These are phyloP conservation scores for Myotis vivesi DNA, from an alignment of 2,797 vertebrate species.

Conservation along the genomic window DNA sequence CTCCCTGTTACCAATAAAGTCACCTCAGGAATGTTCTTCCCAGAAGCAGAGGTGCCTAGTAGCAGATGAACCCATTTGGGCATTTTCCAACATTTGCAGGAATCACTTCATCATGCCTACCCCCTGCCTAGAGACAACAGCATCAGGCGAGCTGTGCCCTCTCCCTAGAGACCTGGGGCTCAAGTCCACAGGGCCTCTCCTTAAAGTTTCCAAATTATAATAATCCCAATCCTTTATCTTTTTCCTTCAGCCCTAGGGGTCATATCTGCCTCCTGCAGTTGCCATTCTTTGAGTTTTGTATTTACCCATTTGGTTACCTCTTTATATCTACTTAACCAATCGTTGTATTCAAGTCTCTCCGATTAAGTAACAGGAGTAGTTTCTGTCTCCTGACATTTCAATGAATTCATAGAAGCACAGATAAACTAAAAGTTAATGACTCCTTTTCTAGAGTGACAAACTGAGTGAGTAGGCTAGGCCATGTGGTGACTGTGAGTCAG, in stretches of 20 bases:
- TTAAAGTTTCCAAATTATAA: background rate
- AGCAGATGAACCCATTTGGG: background rate
- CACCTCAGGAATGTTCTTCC: background rate
- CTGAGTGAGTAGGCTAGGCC: background rate
- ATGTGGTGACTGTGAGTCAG: background rate
- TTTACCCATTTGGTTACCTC: background rate
- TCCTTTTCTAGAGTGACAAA: background rate
- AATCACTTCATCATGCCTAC: background rate
- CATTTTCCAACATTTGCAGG: background rate
- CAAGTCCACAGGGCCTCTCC: rapidly evolving
- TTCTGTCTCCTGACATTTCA: background rate
- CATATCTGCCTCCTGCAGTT: background rate
- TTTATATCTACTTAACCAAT: background rate
- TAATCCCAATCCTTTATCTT: background rate
- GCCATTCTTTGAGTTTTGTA: background rate
- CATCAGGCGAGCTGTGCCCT: rapidly evolving
- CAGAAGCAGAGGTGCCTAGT: background rate
- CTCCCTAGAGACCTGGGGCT: background rate
- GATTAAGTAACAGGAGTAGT: background rate
- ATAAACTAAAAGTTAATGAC: background rate
- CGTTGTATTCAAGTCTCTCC: background rate
- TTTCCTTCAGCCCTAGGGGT: background rate
- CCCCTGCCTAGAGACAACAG: background rate
- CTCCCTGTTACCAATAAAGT: background rate
- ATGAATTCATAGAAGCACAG: background rate